Conservation (phyloP, 2,888 invertebrate genomes). For the Folsomia manolachei region DNA sequence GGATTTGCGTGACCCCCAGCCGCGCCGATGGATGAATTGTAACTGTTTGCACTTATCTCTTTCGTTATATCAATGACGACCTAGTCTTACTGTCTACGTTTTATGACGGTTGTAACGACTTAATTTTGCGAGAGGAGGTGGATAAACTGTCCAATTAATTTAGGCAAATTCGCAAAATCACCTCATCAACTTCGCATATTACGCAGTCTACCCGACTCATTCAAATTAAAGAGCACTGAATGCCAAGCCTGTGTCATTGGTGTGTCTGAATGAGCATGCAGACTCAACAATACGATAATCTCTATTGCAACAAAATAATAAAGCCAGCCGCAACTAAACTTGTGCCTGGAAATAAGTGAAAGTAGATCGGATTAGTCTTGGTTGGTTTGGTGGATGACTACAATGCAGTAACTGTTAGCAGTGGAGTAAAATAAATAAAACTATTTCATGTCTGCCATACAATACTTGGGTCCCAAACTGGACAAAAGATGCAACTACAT, state of each 20-base stretch:
- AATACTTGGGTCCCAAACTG: no score
- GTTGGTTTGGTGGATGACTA: background rate
- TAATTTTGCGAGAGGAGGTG: background rate
- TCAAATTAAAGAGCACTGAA: background rate
- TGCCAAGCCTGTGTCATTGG: background rate
- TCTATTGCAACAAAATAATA: background rate
- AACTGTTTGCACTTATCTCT: no score
- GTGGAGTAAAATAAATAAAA: constrained; percentile 3
- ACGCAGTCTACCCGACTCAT: background rate
- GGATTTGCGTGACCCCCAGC: background rate
- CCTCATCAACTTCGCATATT: background rate
- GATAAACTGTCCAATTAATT: background rate
- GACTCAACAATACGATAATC: background rate
- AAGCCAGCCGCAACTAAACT: background rate
- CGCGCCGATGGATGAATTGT: background rate
- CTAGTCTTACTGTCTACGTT: no score
- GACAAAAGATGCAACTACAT: no score
- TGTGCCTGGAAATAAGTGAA: no score
- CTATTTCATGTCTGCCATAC: background rate
- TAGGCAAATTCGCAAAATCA: background rate
- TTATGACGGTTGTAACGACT: background rate
- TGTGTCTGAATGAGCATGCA: background rate
- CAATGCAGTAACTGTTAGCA: background rate
- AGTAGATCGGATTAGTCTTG: background rate
- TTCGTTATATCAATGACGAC: no score